Base-by-base conservation (phyloP, 2,797 vertebrate species). In the Lophotriccus pileatus region DNA sequence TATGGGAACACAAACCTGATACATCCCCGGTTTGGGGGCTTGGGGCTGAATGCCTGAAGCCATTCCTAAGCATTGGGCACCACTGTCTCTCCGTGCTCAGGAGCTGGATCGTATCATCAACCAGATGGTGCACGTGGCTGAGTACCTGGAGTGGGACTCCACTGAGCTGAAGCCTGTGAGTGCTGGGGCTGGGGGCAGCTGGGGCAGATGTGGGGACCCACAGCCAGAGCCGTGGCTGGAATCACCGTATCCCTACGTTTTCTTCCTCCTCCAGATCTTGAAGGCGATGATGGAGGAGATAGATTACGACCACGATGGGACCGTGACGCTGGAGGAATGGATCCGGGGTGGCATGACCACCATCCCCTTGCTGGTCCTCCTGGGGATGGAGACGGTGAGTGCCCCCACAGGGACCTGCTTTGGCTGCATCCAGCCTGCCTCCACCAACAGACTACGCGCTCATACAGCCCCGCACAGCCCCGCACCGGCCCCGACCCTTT, bases 211-310 rank as follows among this genome's bases (percentile, higher is more conserved):
- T 37, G 14, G 66, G 53, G 47, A 12, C 30, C 11, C 47, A 16
- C 41, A 34, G 50, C 43, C 28, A 3, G 41, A 49, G 64, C n/a
- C 18, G 7, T 19, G n/a, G 27, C 1, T 4, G 18, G 0, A 3
- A 1, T 24, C 4, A 0, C 27, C 0, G 1, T 2, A 8, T 46
- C 46, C 19, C 34, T 2, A 0, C 12, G 0, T 24, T 50, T 47
- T 34, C 79, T 74, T 17, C 47, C 76, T 86, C 25, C 76, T 39
- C 7, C 87, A 99, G 99, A 99, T 99, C 84, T 62, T 99, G 95
- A 99, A 99, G 97, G 98, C 98, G 5, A 99, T 99, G 99, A 98
- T 99, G 98, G 98, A 99, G 80, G 99, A 99, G 96, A 99, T 99
- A 4, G 99, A 99, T 96, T 98, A 97, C 10, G 97, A 99, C 97